Conservation (phyloP, 2,888 invertebrate genomes). For the Augiades crinisus region DNA sequence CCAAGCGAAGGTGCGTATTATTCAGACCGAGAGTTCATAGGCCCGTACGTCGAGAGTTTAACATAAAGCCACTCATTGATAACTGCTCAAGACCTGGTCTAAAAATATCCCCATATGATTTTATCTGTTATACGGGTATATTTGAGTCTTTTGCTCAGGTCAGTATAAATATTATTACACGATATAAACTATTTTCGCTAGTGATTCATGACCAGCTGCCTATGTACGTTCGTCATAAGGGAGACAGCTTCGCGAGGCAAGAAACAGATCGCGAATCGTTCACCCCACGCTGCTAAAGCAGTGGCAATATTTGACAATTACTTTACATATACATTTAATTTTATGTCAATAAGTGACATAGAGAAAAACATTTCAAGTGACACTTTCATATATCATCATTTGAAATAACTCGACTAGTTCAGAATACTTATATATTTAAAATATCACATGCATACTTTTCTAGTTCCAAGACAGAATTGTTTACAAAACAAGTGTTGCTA, state of each 20-base stretch:
- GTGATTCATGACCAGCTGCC: constrained; percentile 29
- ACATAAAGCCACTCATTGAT: constrained; percentile 1
- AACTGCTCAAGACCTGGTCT: constrained; percentile 27
- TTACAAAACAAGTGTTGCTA: too few relatives aligned
- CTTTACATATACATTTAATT: too few relatives aligned
- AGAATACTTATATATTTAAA: too few relatives aligned
- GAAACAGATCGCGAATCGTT: constrained; percentile 14
- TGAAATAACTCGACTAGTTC: too few relatives aligned
- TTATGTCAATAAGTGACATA: too few relatives aligned
- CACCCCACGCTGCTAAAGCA: too few relatives aligned
- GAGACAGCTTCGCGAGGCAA: constrained; percentile 18
- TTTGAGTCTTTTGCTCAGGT: constrained; percentile 12
- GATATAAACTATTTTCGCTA: constrained; percentile 28
- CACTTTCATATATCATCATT: too few relatives aligned
- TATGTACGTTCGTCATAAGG: constrained; percentile 1
- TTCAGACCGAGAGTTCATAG: constrained; percentile 3
- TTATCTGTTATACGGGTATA: constrained; percentile 16
- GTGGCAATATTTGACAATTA: too few relatives aligned
- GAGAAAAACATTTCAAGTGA: too few relatives aligned
- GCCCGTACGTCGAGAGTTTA: not conserved
- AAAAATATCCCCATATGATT: constrained; percentile 31
- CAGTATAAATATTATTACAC: constrained; percentile 19
- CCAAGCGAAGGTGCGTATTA: constrained; percentile 65
- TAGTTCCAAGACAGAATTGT: too few relatives aligned
- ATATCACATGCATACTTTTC: too few relatives aligned